phyloP scores from a whole-genome alignment of 2,888 invertebrate species.

The Exephanes ischioxanthus region DNA sequence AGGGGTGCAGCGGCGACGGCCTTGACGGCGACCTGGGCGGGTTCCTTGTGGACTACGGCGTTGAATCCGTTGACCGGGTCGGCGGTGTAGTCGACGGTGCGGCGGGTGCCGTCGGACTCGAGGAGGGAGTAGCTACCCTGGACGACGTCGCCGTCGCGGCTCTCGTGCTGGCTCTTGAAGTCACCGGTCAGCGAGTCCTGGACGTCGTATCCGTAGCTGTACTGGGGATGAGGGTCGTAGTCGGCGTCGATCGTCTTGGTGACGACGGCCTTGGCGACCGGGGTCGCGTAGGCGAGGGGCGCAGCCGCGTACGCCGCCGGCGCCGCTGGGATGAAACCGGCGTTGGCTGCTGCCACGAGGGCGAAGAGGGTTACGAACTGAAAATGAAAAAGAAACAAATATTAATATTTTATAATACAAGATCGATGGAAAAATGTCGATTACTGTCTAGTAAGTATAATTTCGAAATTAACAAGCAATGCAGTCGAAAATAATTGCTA shows the following conservation, averaged over 20 bases:
- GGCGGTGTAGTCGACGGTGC: constrained; percentile 69
- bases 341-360: constrained; percentile 85
- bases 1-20: constrained; percentile 66
- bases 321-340: constrained; percentile 85
- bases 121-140: constrained; percentile 82
- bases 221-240: constrained; percentile 82
- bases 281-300: constrained; percentile 72
- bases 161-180: constrained; percentile 72
- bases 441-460: too few species aligned
- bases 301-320: constrained; percentile 80
- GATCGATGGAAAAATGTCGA: background rate
- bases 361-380: constrained; percentile 81
- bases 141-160: constrained; percentile 74
- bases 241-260: constrained; percentile 79
- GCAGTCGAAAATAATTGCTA: background rate
- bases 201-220: constrained; percentile 81
- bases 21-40: constrained; percentile 80
- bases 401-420: background rate
- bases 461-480: background rate
- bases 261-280: constrained; percentile 77
- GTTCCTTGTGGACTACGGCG: constrained; percentile 69
- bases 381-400: constrained; percentile 26
- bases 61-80: constrained; percentile 70
- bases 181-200: constrained; percentile 73
- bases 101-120: constrained; percentile 85